Percentiles rank a stretch among this genome's conserved stretches.
phyloP scores from a whole-genome alignment of 2,797 vertebrate species.

The Lithobates pipiens region DNA sequence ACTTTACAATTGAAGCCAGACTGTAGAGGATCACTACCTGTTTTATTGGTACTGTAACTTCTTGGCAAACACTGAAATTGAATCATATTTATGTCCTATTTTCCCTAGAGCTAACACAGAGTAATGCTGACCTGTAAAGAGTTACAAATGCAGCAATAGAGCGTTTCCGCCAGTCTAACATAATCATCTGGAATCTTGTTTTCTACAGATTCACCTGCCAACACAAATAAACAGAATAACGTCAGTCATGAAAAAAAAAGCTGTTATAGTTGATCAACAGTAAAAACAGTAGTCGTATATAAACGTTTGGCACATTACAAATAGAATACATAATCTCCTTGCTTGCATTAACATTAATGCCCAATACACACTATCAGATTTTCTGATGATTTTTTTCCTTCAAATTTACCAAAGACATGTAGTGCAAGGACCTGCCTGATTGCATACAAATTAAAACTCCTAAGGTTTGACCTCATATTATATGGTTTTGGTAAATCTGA shows the following conservation, averaged over 20 bases:
- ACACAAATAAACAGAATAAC: conserved; percentile 24
- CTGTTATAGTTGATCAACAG: background rate
- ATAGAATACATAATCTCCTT: background rate
- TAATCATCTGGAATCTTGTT: conserved; percentile 74
- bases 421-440: too few species aligned
- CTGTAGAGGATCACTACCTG: background rate
- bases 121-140: conserved; percentile 72
- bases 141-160: conserved; percentile 78
- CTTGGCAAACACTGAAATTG: background rate
- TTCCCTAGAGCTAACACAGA: background rate
- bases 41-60: background rate
- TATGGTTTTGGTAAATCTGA: too few species aligned
- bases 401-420: too few species aligned
- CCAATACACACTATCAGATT: too few species aligned
- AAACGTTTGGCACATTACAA: background rate
- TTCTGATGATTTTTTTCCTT: too few species aligned
- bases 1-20: background rate
- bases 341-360: too few species aligned
- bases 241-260: background rate
- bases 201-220: conserved; percentile 72
- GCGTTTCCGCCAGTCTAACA: conserved; percentile 74
- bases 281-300: background rate
- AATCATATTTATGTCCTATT: background rate
- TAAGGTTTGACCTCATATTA: too few species aligned
- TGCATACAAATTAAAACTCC: too few species aligned